phyloP scores from a whole-genome alignment of 2,113 vertebrate genomes.

The Caranx melampygus region DNA sequence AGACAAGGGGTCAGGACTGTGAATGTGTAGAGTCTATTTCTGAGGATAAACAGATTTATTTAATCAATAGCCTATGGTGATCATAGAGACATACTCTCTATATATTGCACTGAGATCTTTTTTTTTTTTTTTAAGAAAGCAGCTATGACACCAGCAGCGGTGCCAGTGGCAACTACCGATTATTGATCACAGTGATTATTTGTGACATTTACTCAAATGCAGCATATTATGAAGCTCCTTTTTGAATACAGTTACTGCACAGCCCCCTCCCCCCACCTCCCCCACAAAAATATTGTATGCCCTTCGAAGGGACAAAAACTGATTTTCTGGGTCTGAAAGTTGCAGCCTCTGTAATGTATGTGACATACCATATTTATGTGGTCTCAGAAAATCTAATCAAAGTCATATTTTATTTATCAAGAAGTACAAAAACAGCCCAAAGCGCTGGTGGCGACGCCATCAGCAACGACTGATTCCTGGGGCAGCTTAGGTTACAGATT shows the following conservation, averaged over 20 bases:
- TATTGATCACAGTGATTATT: slow-evolving; percentile 40
- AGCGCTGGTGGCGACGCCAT: slow-evolving; percentile 45
- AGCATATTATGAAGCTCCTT: neutral
- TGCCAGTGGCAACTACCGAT: slow-evolving; percentile 11
- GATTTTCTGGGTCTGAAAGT: slow-evolving; percentile 18
- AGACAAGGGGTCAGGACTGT: neutral
- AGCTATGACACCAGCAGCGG: slow-evolving; percentile 31
- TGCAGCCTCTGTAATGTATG: too few relatives aligned
- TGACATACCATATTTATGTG: neutral
- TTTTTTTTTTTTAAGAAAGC: slow-evolving; percentile 14
- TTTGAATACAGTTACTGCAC: neutral
- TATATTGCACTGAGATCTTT: slow-evolving; percentile 4
- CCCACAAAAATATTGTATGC: neutral
- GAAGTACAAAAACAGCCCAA: slow-evolving; percentile 39
- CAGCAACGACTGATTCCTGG: slow-evolving; percentile 51
- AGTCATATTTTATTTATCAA: slow-evolving; percentile 30
- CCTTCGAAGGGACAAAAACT: slow-evolving; percentile 1
- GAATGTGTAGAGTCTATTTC: neutral
- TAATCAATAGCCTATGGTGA: neutral
- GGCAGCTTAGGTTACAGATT: slow-evolving; percentile 32
- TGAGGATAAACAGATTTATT: neutral
- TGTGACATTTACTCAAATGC: slow-evolving; percentile 31
- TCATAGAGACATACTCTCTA: slow-evolving; percentile 2
- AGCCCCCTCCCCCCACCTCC: too few relatives aligned
- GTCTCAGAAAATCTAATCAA: slow-evolving; percentile 31